phyloP scores from a whole-genome alignment of 2,888 invertebrate species.

The Cinara cedri region DNA sequence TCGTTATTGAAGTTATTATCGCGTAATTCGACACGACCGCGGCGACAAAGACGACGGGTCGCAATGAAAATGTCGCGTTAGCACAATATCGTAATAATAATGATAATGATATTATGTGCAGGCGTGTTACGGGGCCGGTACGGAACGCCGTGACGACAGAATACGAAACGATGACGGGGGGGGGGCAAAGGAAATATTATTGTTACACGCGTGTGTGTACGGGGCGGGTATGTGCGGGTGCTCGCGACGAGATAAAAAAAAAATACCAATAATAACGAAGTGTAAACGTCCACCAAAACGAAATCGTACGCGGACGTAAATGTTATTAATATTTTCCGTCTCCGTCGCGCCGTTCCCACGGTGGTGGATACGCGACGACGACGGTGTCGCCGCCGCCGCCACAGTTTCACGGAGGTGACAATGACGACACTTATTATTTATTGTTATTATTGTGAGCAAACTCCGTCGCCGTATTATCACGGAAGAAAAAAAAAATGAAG shows the following conservation, averaged over 20 bases:
- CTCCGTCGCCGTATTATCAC: neutral
- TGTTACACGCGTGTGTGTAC: too few relatives aligned
- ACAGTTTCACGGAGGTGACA: neutral
- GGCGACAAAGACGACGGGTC: neutral
- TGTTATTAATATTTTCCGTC: too few relatives aligned
- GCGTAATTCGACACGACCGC: conserved; percentile 38
- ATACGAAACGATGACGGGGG: too few relatives aligned
- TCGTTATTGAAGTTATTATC: too few relatives aligned
- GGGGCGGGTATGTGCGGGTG: too few relatives aligned
- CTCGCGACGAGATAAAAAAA: conserved; percentile 25
- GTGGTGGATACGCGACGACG: neutral
- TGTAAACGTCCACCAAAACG: conserved; percentile 51
- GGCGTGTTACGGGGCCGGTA: too few relatives aligned
- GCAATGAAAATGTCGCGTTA: too few relatives aligned
- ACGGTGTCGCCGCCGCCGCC: neutral
- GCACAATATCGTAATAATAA: too few relatives aligned
- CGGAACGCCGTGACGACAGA: too few relatives aligned
- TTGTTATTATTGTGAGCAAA: neutral
- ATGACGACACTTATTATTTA: conserved; percentile 24
- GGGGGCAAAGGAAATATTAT: too few relatives aligned
- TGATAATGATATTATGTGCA: too few relatives aligned
- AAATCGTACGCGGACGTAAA: conserved; percentile 16
- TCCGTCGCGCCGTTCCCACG: conserved; percentile 41
- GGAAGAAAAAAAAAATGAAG: neutral
- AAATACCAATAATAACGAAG: neutral